These are phyloP conservation scores for Formica aserva DNA, from an alignment of 2,888 invertebrate genomes.

Conservation along the genomic window DNA sequence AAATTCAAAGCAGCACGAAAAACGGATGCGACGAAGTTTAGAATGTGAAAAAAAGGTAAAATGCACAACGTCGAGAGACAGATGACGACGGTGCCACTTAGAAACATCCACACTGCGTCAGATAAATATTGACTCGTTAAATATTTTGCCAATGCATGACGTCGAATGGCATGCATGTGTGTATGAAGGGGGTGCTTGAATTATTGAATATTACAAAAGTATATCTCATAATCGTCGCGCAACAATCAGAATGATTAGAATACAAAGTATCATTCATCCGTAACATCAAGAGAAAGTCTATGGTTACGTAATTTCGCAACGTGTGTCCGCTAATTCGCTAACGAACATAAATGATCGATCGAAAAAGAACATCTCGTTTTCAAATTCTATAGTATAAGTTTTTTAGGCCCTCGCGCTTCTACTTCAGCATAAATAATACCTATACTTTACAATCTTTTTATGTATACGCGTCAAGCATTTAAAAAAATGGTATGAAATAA, in stretches of 20 bases:
- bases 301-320: not conserved
- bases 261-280: not conserved
- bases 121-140: conserved; percentile 18
- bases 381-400: not conserved
- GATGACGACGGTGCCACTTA: conserved; percentile 20
- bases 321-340: not conserved
- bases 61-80: conserved; percentile 8
- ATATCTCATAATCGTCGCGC: not conserved
- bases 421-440: not conserved
- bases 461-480: not conserved
- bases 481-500: not conserved
- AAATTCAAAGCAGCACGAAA: conserved; percentile 12
- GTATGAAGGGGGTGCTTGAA: not conserved
- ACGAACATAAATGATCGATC: conserved; percentile 2
- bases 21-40: not conserved
- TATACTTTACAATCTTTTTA: not conserved
- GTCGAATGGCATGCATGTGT: not conserved
- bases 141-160: not conserved
- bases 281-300: conserved; percentile 17
- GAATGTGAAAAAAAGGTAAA: not conserved
- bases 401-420: not conserved
- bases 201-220: not conserved
- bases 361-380: not conserved
- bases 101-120: conserved; percentile 38
- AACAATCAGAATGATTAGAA: conserved; percentile 14